Percentiles rank a stretch among this genome's conserved stretches.
Conservation (phyloP, 1,140 invertebrate species). For the Portunus trituberculatus region DNA sequence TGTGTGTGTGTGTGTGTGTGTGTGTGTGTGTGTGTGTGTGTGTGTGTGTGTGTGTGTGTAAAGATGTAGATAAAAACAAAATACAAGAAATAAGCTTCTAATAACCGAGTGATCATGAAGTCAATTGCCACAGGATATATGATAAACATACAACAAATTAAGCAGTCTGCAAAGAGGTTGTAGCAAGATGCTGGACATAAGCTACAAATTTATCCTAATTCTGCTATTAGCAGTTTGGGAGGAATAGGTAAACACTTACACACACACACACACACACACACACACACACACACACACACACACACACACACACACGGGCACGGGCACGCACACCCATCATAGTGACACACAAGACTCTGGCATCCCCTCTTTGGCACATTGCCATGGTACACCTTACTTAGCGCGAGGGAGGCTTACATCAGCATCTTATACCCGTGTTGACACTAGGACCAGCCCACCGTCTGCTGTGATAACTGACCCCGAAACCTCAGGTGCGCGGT, state of each 20-base stretch:
- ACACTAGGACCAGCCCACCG: constrained; percentile 33
- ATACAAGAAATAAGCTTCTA: no score
- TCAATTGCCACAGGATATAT: no score
- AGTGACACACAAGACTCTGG: neutral
- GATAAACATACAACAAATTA: neutral
- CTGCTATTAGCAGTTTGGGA: no score
- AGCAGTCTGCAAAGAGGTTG: no score
- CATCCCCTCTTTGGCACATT: constrained; percentile 32
- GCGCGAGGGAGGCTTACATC: constrained; percentile 59
- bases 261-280: constrained; percentile 47
- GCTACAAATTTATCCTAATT: no score
- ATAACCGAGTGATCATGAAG: no score
- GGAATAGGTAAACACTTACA: neutral
- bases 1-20: neutral
- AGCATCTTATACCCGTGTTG: constrained; percentile 56
- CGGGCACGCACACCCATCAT: constrained; percentile 46
- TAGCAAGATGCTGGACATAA: no score
- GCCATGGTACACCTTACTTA: constrained; percentile 54
- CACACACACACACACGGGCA: constrained; percentile 54
- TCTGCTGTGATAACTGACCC: constrained; percentile 3
- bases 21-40: neutral
- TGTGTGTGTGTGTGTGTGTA: neutral
- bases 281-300: constrained; percentile 19
- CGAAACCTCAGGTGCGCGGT: neutral
- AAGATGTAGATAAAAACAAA: no score